Evolutionary conservation across 2,797 vertebrate genomes (phyloP), one percentile per base, ranked within the genome.

Genomic region (Distichodus sexfasciatus): DNA sequence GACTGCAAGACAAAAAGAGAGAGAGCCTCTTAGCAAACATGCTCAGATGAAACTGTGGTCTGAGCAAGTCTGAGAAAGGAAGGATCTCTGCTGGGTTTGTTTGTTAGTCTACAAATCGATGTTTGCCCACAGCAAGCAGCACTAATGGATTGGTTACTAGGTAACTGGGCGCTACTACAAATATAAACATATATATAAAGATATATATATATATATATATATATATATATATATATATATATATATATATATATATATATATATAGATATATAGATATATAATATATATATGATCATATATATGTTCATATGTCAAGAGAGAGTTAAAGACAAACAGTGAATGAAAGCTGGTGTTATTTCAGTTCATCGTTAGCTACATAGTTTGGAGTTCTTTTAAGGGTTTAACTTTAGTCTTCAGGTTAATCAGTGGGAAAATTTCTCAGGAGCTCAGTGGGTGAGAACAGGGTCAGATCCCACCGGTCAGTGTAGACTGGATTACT

Each of bases 81-180:
- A 38, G 61, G 2, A 67, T 48, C 69, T 51, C 54, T 50, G 36
- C 48, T 67, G 55, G 47, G 66, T 77, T 66, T 79, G 82, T 86
- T 85, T 89, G 85, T 82, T 85, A 83, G 77, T 67, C 79, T 80
- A 81, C 84, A 84, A 83, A 74, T 66, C 66, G 74, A 38, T 80
- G 76, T 84, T 85, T 85, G 80, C 82, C 83, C 82, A 83, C 2
- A 47, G 24, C 57, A 21, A 61, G 24, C 57, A 29, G 10, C n/a
- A 12, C 26, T 65, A 65, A 50, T 33, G 29, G 15, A 9, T n/a
- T 31, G 31, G 48, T 64, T 40, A 28, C 38, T 63, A 28, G 15
- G 46, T 28, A 40, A 72, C 36, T 11, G 10, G 26, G 14, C 19
- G 38, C 44, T 23, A 51, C 29, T 26, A 43, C 63, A 38, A n/a